Evolutionary conservation across 2,113 vertebrate genomes (phyloP), one percentile per base, ranked within the genome.

Genomic region (Hemiscyllium ocellatum): DNA sequence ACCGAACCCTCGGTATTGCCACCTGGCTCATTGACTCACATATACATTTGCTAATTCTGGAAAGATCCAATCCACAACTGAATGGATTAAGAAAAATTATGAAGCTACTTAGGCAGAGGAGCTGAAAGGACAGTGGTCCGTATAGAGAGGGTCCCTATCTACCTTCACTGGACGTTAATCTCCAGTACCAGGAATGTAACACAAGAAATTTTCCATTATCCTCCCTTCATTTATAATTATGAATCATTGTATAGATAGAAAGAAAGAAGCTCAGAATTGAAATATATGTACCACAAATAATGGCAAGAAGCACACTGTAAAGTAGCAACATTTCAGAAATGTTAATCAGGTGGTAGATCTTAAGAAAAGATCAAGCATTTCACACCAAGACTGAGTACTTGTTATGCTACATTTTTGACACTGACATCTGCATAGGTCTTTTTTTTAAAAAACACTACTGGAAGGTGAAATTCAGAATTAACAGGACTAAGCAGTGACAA

Each of bases 301-400:
- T 93, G 37, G 19, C 89, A 66, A 93, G 5, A 17, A 66, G 37
- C n/a, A 7, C 68, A n/a, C 24, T 93, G 29, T 19, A 66, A 93
- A 42, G 56, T 33, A 66, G 61, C 22, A 66, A 42, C 61, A 37
- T n/a, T 37, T 66, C 33, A 93, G 33, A 68, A 61, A 50, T 6
- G 33, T 56, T 26, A 47, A 87, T 61, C 26, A 29, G 26, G 52
- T 3, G 61, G 12, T 33, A 29, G 66, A 66, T n/a, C 89, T 93
- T 93, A 61, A 91, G 87, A 37, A 66, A 66, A 66, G 61, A 93
- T 37, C 87, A 93, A 93, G 89, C 65, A n/a, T n/a, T 93, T 93
- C 37, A 93, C 61, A 66, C 33, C 20, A 66, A 19, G 65, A 20
- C 33, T 68, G 33, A 93, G n/a, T 19, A 17, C 33, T 15, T 66